Conservation (phyloP, 2,113 vertebrate genomes). For the Cryptotis parvus region DNA sequence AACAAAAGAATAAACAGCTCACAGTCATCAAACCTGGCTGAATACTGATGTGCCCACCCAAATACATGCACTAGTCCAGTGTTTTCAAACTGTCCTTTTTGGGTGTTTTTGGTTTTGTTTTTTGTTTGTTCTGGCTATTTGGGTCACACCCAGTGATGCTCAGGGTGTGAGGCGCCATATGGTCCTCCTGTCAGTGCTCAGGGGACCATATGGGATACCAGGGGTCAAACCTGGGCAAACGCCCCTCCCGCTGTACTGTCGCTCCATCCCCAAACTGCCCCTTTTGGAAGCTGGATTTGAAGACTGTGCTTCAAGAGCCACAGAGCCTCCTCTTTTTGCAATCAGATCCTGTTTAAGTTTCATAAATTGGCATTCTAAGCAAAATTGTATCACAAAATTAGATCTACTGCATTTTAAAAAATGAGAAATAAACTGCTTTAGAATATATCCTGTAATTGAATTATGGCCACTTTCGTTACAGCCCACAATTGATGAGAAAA, state of each 20-base stretch:
- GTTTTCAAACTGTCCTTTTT: conserved; percentile 26
- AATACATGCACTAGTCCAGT: background rate
- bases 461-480: conserved; percentile 80
- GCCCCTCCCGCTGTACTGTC: too few relatives aligned
- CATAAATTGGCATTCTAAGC: background rate
- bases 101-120: too few relatives aligned
- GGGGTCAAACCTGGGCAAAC: too few relatives aligned
- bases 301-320: background rate
- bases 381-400: conserved; percentile 29
- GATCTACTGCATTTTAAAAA: background rate
- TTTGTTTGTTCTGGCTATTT: too few relatives aligned
- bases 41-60: too few relatives aligned
- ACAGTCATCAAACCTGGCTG: background rate
- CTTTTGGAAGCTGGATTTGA: background rate
- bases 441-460: conserved; percentile 2
- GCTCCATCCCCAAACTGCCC: too few relatives aligned
- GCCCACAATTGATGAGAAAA: conserved; percentile 99
- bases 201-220: too few relatives aligned
- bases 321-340: background rate
- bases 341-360: conserved; percentile 2
- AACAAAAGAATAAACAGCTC: background rate
- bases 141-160: too few relatives aligned
- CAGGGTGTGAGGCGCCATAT: too few relatives aligned
- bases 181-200: too few relatives aligned
- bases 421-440: background rate